phyloP scores from a whole-genome alignment of 1,140 invertebrate genomes.

The Drosophila carrolli region DNA sequence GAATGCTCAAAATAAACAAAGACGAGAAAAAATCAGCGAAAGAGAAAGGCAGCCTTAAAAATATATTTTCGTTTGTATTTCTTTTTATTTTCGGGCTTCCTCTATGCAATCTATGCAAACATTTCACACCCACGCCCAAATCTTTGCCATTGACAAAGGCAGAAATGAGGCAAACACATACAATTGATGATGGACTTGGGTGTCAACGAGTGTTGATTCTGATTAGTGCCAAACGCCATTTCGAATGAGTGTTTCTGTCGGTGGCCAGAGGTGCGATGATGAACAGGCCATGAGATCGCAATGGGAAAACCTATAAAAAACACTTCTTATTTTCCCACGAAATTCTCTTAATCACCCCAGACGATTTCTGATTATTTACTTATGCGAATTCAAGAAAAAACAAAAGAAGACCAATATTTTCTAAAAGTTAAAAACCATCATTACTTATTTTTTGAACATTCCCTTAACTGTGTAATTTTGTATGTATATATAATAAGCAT shows the following conservation, averaged over 20 bases:
- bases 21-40: constrained; percentile 3
- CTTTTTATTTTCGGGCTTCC: constrained; percentile 18
- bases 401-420: too few relatives aligned
- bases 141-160: constrained; percentile 49
- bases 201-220: constrained; percentile 37
- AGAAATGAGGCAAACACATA: constrained; percentile 16
- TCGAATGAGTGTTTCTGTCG: constrained; percentile 46
- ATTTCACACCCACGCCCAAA: constrained; percentile 40
- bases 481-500: background rate
- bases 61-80: constrained; percentile 20
- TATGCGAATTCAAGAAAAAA: too few relatives aligned
- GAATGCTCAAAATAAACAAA: constrained; percentile 45
- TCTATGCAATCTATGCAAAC: constrained; percentile 50
- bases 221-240: constrained; percentile 70
- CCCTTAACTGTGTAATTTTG: too few relatives aligned
- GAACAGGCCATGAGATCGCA: constrained; percentile 5
- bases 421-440: too few relatives aligned
- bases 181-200: constrained; percentile 20
- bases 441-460: too few relatives aligned
- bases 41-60: constrained; percentile 43
- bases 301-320: constrained; percentile 12
- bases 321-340: background rate
- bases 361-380: background rate
- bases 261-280: constrained; percentile 28
- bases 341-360: background rate